Evolutionary conservation across 1,140 invertebrate genomes (phyloP), one percentile per base, ranked within the genome.

Genomic region (Lepidurus apus): DNA sequence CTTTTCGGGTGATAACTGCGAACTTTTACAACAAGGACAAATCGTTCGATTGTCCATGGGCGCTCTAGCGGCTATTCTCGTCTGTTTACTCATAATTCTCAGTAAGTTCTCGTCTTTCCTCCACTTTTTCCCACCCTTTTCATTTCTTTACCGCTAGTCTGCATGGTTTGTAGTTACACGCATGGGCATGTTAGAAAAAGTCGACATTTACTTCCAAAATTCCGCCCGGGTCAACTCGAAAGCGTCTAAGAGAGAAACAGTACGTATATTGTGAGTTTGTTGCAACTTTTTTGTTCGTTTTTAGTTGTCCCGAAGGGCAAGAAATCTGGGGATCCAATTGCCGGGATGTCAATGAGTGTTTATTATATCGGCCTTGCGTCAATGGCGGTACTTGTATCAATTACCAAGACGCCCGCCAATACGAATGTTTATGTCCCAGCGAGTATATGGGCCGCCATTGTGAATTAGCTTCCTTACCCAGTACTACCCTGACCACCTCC

Each of bases 1-100:
- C 65, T 99, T 94, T 87, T 95, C 91, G 89, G 96, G 96, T 77
- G 92, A 93, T 82, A 93, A 96, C 85, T 98, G 97, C 87, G 94
- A 97, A 85, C 88, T 95, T 76, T 91, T 95, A 53, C 93, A 96
- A 84, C 93, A 97, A 85, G 95, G 94, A 80, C 94, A 95, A 86
- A 95, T 94, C 74, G 88, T 97, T 79, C 94, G 95, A 85, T 89
- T 97, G 77, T 95, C 94, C 86, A 95, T 96, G 93, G 95, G 95
- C 78, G 95, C 95, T 74, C 86, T 97, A 80, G 95, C 95, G 74
- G 94, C 95, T 80, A 97, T 97, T 84, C 88, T 97, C 84, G 93
- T 97, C 85, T 97, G 95, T 87, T 91, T 97, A 80, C 89, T 97
- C 84, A 94, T 96, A 84, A 96, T 97, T 85, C 90, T 97, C 84